Conservation (phyloP, 2,888 invertebrate species). For the Epirrhoe tristata region DNA sequence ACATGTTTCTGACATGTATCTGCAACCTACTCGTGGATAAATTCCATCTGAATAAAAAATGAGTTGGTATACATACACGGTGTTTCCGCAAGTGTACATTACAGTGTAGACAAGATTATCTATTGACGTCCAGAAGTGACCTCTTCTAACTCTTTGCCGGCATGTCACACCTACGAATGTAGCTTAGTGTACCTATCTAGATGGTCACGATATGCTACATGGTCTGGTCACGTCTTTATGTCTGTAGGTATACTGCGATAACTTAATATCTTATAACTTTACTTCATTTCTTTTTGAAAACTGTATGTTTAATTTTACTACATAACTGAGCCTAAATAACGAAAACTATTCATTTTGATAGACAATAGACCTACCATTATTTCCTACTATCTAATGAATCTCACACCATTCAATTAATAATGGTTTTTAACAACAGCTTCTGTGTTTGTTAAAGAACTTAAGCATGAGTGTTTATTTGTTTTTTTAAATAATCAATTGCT, state of each 20-base stretch:
- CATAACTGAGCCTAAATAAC: too few relatives aligned
- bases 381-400: too few relatives aligned
- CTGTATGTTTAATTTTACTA: too few relatives aligned
- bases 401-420: background rate
- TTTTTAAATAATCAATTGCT: background rate
- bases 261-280: background rate
- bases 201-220: constrained; percentile 19
- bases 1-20: constrained; percentile 15
- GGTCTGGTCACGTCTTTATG: constrained; percentile 21
- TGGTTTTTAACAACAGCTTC: background rate
- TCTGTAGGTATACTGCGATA: constrained; percentile 15
- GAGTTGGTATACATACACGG: too few relatives aligned
- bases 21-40: background rate
- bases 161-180: constrained; percentile 12
- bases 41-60: background rate
- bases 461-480: background rate
- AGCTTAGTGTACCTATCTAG: constrained; percentile 18
- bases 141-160: background rate
- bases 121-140: constrained; percentile 8
- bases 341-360: too few relatives aligned
- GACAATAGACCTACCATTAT: too few relatives aligned
- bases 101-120: constrained; percentile 8
- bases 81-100: background rate
- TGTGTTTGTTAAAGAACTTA: background rate
- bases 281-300: background rate